A percentile compares a stretch with the other conserved stretches of the same genome.
These are phyloP conservation scores for Napeogenes inachia DNA, from an alignment of 2,888 invertebrate genomes.

Conservation along the genomic window DNA sequence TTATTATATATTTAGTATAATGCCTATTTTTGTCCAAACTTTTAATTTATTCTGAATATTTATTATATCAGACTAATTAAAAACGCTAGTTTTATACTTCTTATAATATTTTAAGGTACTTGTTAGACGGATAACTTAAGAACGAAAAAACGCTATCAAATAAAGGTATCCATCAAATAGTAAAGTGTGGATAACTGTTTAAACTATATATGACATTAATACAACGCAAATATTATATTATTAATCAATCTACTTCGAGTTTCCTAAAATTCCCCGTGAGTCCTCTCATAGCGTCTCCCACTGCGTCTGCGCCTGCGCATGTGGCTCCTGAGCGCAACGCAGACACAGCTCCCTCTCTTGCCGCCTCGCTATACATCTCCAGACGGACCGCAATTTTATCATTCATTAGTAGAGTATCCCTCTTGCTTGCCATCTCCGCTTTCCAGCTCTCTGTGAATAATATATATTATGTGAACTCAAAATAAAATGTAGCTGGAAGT, in stretches of 20 bases:
- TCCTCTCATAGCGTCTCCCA: conserved; percentile 82
- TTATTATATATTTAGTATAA: too few species aligned
- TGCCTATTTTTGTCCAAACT: too few species aligned
- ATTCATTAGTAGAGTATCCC: conserved; percentile 79
- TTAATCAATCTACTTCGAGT: conserved; percentile 82
- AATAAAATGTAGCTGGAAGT: not conserved
- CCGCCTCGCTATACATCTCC: conserved; percentile 83
- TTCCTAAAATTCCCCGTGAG: conserved; percentile 87
- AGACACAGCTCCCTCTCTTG: conserved; percentile 85
- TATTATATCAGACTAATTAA: too few species aligned
- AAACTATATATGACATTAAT: conserved; percentile 5
- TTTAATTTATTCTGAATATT: too few species aligned
- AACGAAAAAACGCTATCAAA: not conserved
- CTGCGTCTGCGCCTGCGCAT: conserved; percentile 80
- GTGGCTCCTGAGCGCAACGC: conserved; percentile 80
- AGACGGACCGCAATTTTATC: conserved; percentile 84
- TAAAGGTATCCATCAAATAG: not conserved
- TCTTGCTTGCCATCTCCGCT: conserved; percentile 78
- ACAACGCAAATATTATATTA: not conserved
- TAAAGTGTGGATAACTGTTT: not conserved
- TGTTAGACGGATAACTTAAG: not conserved
- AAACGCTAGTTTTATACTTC: too few species aligned
- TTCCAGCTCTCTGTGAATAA: conserved; percentile 80
- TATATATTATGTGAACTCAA: too few species aligned
- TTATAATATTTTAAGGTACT: not conserved